A percentile compares a stretch with the other conserved stretches of the same genome.
These are phyloP conservation scores for Tragopan temminckii DNA, from an alignment of 2,797 vertebrate genomes.

Conservation along the genomic window DNA sequence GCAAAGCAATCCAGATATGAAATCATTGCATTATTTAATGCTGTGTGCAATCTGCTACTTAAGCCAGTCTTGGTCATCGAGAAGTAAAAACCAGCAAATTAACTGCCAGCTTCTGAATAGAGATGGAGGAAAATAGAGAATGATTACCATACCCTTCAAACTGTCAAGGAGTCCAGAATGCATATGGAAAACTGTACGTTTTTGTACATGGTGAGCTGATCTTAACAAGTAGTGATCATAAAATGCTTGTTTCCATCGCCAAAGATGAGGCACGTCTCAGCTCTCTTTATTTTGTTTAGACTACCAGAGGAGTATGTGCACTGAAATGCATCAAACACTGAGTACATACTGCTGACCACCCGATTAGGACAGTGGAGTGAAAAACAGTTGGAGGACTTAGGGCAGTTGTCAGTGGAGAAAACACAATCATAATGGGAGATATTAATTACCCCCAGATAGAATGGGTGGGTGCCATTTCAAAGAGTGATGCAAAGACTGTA, in stretches of 20 bases:
- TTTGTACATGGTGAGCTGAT: background rate
- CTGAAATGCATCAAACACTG: background rate
- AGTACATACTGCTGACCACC: background rate
- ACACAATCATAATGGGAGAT: background rate
- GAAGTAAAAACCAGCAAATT: background rate
- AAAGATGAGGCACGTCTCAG: background rate
- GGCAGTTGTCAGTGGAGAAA: conserved; percentile 22
- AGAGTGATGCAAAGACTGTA: conserved; percentile 27
- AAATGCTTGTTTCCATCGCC: background rate
- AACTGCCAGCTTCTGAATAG: background rate
- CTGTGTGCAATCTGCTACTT: background rate
- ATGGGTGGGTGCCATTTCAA: background rate
- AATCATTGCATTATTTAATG: background rate
- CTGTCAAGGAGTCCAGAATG: background rate
- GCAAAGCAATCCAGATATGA: background rate
- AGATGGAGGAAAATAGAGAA: background rate
- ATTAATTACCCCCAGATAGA: background rate
- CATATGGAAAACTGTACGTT: background rate
- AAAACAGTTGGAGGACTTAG: conserved; percentile 27
- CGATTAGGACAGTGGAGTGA: background rate
- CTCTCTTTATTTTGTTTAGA: background rate
- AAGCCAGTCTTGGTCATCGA: background rate
- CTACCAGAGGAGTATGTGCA: background rate
- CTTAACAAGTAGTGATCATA: background rate
- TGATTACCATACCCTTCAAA: background rate